Base-by-base conservation (phyloP, 2,797 vertebrate species). In the Myotis findleyi region DNA sequence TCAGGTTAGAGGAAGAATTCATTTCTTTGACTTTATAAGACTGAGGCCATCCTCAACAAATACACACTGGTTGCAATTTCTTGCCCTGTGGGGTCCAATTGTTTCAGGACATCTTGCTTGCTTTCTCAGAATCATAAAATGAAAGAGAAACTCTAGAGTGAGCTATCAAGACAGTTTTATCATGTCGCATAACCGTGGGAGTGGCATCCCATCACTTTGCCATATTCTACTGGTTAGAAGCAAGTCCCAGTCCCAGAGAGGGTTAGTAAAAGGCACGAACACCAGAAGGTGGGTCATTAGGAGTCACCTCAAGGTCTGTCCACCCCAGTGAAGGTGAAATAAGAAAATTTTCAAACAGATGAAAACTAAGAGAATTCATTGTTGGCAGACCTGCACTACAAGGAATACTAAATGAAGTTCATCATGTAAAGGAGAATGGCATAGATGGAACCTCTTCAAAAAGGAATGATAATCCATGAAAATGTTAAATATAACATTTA, bases 401-500 rank as follows among this genome's bases (percentile, higher is more conserved):
- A 62, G 59, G 59, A 62, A 62, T 62, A 14, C 27, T 62, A 14
- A 62, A 62, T 30, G 27, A 62, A 62, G 27, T 62, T 30, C 59
- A 62, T 62, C 27, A 62, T 3, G 51, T 80, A 23, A 80, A 89
- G 18, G 27, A 30, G 27, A 89, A 68, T 47, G 73, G 55, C 41
- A 72, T 21, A 62, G 8, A 69, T 3, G 0, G 62, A 80, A 69
- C 38, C 10, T 36, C 36, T 84, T 85, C 23, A 68, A 55, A 62
- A 76, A 89, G 41, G 38, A 73, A 82, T 80, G 33, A 79, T n/a
- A 94, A 41, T 73, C 21, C 84, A 72, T 89, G 41, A 20, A 71
- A 71, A 51, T 81, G 20, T 81, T 85, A 57, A 25, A 30, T 94
- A 71, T 36, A 30, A 30, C 13, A 62, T 62, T 62, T 25, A 53